Evolutionary conservation across 2,888 invertebrate species (phyloP), one percentile per base, ranked within the genome.

Genomic region (Tortrix viridana): DNA sequence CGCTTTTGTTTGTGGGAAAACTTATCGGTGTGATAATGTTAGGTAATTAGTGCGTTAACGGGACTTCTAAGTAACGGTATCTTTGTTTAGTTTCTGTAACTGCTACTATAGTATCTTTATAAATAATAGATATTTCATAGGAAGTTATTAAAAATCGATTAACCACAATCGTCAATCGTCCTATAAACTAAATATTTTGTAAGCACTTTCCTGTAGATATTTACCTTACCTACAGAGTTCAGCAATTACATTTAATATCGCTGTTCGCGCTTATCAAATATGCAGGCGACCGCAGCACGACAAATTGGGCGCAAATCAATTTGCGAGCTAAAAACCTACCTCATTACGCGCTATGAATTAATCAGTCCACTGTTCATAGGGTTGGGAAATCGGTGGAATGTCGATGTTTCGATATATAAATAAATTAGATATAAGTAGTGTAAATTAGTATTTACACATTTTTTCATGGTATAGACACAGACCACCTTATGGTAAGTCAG

Each of bases 271-370:
- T 32, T 71, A 78, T 86, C 71, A 83, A 86, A 81, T 85, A 85
- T 86, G 82, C 79, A 84, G 64, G 68, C 66, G 72, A 81, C 83
- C 83, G 81, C 84, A 81, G 69, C 80, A 78, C 77, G 81, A 83
- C 85, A 88, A 88, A 85, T 88, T 88, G 86, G 81, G 79, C 82
- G 74, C 85, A 79, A 86, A 87, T 84, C 85, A 85, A 85, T 84
- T 76, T 77, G 60, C 68, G 73, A 81, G 79, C 82, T 85, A 84
- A 86, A 86, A 86, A 84, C 77, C 83, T 73, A 79, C 84, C 85
- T 89, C 85, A 89, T 89, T 89, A 89, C 80, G 76, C 82, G 71
- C 78, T 82, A 87, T 90, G 85, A 89, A 91, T 89, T 89, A 90
- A 89, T 89, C 84, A 89, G 85, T 83, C 82, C 81, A 84, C 78